Evolutionary conservation across 2,113 vertebrate genomes (phyloP), one percentile per base, ranked within the genome.

Genomic region (Corydoras sp.): DNA sequence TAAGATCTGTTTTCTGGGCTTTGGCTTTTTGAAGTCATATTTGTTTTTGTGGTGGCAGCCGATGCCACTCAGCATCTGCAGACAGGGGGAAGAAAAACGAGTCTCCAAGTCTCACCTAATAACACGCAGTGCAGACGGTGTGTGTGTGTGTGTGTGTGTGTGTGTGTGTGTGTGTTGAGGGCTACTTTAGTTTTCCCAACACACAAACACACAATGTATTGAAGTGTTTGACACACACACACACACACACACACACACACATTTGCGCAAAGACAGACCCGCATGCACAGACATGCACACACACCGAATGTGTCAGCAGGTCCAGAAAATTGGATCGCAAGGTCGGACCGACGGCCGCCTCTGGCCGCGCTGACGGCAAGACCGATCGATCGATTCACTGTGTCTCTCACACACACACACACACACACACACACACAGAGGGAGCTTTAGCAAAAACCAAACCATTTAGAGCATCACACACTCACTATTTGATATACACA

Each of bases 261-360:
- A 64, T 51, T 18, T 29, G 50, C 30, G 15, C 53, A 29, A 29
- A 43, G 29, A 75, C 69, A 63, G 6, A 56, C 29, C 13, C 14
- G 24, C 9, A 64, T 60, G 15, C 18, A 51, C 24, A 6, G 11
- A 65, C 69, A 63, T 13, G 31, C 75, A 74, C 18, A 69, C 59
- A 69, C 72, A 73, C 64, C 61, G 77, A 89, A 92, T 88, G 92
- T 92, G 89, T 92, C 92, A 92, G 86, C 82, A 84, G 91, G 85
- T 89, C 90, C 90, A 89, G 90, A 93, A 93, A 95, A 94, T 91
- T 92, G 91, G 91, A 94, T 94, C 92, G 91, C 86, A 90, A 90
- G 89, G 92, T 93, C 86, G 89, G 90, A 86, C 85, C 80, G 85
- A 88, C 87, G 87, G 80, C 89, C 71, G 81, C 90, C 88, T 90